Evolutionary conservation across 2,888 invertebrate genomes (phyloP).

Genomic region (Ephialtes manifestator): DNA sequence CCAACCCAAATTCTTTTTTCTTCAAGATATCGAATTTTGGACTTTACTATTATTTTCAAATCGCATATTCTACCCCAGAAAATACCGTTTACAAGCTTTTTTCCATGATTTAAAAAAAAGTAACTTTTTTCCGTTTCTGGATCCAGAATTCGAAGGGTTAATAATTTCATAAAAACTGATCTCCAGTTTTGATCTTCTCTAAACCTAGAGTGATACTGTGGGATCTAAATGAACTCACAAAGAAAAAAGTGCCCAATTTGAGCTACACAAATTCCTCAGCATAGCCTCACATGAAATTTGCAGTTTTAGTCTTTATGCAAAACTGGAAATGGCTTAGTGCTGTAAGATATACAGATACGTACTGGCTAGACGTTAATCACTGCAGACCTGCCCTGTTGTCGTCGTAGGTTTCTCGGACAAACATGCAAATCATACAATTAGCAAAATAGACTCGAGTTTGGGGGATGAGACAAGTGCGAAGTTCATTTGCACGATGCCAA

Average conservation of each 20-base stretch:
- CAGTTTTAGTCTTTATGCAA: not conserved
- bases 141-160: too few relatives aligned
- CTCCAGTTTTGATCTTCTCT: not conserved
- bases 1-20: too few relatives aligned
- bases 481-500: constrained; percentile 62
- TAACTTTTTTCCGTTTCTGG: too few relatives aligned
- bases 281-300: not conserved
- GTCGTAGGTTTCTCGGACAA: constrained; percentile 45
- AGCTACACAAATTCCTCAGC: too few relatives aligned
- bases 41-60: too few relatives aligned
- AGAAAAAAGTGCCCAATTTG: too few relatives aligned
- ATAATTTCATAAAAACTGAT: not conserved
- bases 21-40: too few relatives aligned
- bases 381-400: not conserved
- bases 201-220: not conserved
- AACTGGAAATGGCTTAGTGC: not conserved
- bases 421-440: constrained; percentile 67
- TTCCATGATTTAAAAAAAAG: too few relatives aligned
- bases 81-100: too few relatives aligned
- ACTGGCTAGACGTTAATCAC: constrained; percentile 39
- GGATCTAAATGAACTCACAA: too few relatives aligned
- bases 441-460: constrained; percentile 49
- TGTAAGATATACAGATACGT: not conserved
- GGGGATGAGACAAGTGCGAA: constrained; percentile 7
- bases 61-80: too few relatives aligned